Evolutionary conservation across 2,113 vertebrate genomes (phyloP).

Genomic region (Capreolus pygargus): DNA sequence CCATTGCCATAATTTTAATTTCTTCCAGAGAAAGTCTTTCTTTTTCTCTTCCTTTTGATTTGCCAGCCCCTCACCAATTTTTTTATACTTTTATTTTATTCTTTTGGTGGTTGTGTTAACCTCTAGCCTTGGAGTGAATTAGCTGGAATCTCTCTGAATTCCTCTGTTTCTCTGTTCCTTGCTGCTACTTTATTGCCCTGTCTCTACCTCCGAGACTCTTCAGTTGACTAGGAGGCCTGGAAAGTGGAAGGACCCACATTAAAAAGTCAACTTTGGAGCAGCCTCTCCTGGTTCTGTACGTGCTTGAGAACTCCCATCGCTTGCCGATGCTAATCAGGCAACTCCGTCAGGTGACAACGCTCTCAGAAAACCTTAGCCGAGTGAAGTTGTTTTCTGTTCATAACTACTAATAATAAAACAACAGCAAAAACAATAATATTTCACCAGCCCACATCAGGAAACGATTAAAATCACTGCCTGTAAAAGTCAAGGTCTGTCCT

Average conservation of each 20-base stretch:
- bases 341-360: conserved; percentile 71
- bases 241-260: conserved; percentile 77
- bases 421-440: not conserved
- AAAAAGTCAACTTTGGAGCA: conserved; percentile 75
- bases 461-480: not conserved
- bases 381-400: conserved; percentile 15
- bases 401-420: not conserved
- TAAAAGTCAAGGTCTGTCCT: conserved; percentile 13
- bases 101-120: conserved; percentile 64
- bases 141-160: conserved; percentile 73
- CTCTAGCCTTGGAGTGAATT: conserved; percentile 73
- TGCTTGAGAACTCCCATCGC: conserved; percentile 68
- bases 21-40: conserved; percentile 51
- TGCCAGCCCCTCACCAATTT: not conserved
- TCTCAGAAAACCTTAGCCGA: conserved; percentile 41
- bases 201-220: conserved; percentile 79
- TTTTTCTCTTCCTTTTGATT: conserved; percentile 53
- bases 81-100: not conserved
- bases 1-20: conserved; percentile 78
- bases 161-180: conserved; percentile 81
- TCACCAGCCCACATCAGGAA: not conserved
- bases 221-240: conserved; percentile 79
- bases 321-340: conserved; percentile 72
- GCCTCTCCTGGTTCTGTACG: conserved; percentile 68
- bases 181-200: conserved; percentile 69